Evolutionary conservation across 2,113 vertebrate species (phyloP).

Genomic region (Dendropsophus ebraccatus): DNA sequence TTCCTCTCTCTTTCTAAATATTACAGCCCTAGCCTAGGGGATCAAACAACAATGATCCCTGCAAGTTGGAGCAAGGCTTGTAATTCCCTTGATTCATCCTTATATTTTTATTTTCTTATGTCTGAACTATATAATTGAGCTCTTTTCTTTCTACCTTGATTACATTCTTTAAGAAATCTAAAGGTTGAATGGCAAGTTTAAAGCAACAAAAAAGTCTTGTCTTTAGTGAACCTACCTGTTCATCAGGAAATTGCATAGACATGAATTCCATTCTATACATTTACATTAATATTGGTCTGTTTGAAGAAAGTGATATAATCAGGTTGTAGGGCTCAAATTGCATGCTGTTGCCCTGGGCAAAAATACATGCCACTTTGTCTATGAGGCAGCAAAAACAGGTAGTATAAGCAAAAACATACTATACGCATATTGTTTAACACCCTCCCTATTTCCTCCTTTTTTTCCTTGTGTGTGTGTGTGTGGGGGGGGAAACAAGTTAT

Average conservation of each 20-base stretch:
- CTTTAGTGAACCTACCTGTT: not conserved
- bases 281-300: not conserved
- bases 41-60: slow-evolving; percentile 11
- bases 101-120: not conserved
- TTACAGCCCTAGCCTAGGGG: slow-evolving; percentile 41
- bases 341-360: not conserved
- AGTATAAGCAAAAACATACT: too few relatives aligned
- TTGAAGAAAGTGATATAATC: not conserved
- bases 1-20: not conserved
- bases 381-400: too few relatives aligned
- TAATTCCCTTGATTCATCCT: slow-evolving; percentile 3
- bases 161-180: not conserved
- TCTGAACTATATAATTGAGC: slow-evolving; percentile 24
- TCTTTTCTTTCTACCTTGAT: not conserved
- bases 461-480: too few relatives aligned
- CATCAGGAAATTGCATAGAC: not conserved
- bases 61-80: slow-evolving; percentile 41
- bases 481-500: too few relatives aligned
- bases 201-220: not conserved
- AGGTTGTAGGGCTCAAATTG: too few relatives aligned
- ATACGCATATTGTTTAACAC: too few relatives aligned
- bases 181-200: not conserved
- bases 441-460: too few relatives aligned
- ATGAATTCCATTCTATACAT: not conserved
- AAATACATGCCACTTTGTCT: not conserved